Percentiles rank a stretch among this genome's conserved stretches.
These are phyloP conservation scores for Epinephelus coioides DNA, from an alignment of 2,797 vertebrate genomes.

Conservation along the genomic window DNA sequence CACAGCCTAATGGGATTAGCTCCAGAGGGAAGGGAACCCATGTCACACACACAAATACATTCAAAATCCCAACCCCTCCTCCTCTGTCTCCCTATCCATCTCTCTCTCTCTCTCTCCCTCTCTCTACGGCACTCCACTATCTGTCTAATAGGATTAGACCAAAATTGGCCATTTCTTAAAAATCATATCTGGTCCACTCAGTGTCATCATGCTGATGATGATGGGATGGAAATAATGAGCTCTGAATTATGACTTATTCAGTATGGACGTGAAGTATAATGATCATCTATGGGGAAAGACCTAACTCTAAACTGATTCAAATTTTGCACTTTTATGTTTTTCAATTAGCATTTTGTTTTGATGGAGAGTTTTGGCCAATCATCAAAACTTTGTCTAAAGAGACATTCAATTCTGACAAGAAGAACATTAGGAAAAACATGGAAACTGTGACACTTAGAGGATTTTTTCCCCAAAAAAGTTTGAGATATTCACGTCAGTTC, in stretches of 20 bases:
- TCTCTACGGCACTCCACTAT: conserved; percentile 39
- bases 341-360: conserved; percentile 18
- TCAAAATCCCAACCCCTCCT: conserved; percentile 58
- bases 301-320: neutral
- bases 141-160: conserved; percentile 71
- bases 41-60: conserved; percentile 73
- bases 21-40: conserved; percentile 77
- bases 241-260: conserved; percentile 47
- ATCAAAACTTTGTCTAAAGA: neutral
- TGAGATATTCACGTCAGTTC: neutral
- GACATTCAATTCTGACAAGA: neutral
- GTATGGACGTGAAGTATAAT: conserved; percentile 8
- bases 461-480: neutral
- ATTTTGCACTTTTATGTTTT: conserved; percentile 10
- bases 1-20: conserved; percentile 86
- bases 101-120: conserved; percentile 10
- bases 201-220: conserved; percentile 46
- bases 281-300: conserved; percentile 10
- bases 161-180: conserved; percentile 65
- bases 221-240: conserved; percentile 54
- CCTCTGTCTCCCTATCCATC: conserved; percentile 48
- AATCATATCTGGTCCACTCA: conserved; percentile 60
- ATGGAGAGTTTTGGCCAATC: neutral
- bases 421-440: neutral
- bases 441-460: neutral